A percentile compares a stretch with the other conserved stretches of the same genome.
Evolutionary conservation across 2,113 vertebrate species (phyloP).

Genomic region (Xyrauchen texanus): DNA sequence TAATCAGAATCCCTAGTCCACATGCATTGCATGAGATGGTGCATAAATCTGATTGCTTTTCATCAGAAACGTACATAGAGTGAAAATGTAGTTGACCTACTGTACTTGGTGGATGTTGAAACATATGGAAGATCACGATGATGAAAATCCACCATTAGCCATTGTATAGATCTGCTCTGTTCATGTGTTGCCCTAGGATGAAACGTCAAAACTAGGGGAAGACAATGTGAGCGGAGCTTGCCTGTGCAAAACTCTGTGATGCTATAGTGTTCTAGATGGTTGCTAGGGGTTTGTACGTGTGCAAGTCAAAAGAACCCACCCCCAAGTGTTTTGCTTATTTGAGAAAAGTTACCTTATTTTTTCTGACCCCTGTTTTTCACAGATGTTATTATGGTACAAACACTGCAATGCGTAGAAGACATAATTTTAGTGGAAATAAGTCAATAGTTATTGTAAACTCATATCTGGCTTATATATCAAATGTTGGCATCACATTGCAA

Average conservation of each 20-base stretch:
- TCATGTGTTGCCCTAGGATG: too few relatives aligned
- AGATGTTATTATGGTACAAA: neutral
- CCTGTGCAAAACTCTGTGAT: too few relatives aligned
- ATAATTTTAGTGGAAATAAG: neutral
- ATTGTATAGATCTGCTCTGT: neutral
- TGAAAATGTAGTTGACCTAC: conserved; percentile 17
- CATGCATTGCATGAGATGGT: neutral
- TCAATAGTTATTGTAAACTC: neutral
- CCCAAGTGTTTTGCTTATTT: too few relatives aligned
- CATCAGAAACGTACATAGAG: conserved; percentile 1
- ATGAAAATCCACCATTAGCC: neutral
- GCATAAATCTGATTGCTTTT: conserved; percentile 50
- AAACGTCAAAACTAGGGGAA: too few relatives aligned
- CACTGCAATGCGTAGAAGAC: neutral
- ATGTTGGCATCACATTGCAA: neutral
- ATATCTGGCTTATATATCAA: neutral
- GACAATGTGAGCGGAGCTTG: too few relatives aligned
- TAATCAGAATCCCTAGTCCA: conserved; percentile 30
- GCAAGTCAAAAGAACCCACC: too few relatives aligned
- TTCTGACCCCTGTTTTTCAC: too few relatives aligned
- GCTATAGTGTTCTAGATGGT: too few relatives aligned
- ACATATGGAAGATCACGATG: neutral
- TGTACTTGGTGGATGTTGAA: neutral
- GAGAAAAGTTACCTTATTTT: too few relatives aligned
- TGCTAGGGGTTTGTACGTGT: too few relatives aligned